Base-by-base conservation (phyloP, 2,797 vertebrate species). In the Arvicola amphibius region DNA sequence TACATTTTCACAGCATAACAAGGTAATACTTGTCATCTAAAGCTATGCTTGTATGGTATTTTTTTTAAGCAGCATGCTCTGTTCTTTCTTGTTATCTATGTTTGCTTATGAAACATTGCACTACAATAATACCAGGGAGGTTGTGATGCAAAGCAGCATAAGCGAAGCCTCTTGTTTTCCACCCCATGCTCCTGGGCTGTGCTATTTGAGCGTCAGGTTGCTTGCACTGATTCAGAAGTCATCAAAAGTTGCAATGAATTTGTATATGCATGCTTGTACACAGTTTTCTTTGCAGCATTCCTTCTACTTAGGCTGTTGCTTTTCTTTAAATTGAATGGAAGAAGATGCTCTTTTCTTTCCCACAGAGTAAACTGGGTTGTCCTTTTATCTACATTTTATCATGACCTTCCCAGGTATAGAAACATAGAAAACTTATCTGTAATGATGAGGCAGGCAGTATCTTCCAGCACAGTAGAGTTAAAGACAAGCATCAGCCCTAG, bases 261-360 rank as follows among this genome's bases (percentile, higher is more conserved):
- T 53, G 25, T 12, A n/a, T 17, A 48, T 10, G 19, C 46, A 29
- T 40, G 59, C 59, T 67, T 86, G 11, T 48, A 29, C 2, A 5
- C 23, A 25, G 7, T 56, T 48, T 85, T 77, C 63, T 76, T 71
- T 79, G 76, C n/a, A 43, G 37, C 37, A n/a, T 83, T 84, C 63
- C 34, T 96, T 79, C 13, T 21, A 17, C 23, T 40, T 79, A 73
- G 71, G 88, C 34, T 73, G 5, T 37, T 92, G 77, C 6, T 71
- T 53, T 95, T 59, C 10, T 93, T 93, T 56, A 81, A 40, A 89
- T 13, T 83, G 27, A 85, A 69, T 91, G 91, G 94, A 59, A 65
- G 88, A 73, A 34, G 81, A 86, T 53, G 32, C 3, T 90, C 9
- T 59, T 79, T 61, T 59, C 65, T 32, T 74, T 10, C 83, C 56